Conservation (phyloP, 2,797 vertebrate species). For the Strix occidentalis region DNA sequence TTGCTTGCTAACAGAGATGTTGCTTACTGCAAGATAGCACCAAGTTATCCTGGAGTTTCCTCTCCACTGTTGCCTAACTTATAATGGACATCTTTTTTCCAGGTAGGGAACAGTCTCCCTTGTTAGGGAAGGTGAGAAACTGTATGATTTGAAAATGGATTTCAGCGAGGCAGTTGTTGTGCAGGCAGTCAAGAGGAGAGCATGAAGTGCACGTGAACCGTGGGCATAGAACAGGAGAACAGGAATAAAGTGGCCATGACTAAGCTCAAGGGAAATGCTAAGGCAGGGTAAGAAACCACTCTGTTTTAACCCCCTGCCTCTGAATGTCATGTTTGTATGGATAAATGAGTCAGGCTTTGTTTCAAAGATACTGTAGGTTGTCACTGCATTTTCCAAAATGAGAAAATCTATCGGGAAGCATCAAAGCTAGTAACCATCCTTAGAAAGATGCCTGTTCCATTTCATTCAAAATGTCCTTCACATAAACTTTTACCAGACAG, state of each 20-base stretch:
- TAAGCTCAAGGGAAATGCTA: not conserved
- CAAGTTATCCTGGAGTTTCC: not conserved
- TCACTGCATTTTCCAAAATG: not conserved
- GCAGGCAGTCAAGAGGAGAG: not conserved
- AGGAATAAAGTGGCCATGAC: not conserved
- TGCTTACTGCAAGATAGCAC: not conserved
- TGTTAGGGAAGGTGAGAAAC: not conserved
- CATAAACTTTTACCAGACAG: not conserved
- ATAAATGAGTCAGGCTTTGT: not conserved
- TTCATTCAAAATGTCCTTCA: not conserved
- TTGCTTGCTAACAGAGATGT: not conserved
- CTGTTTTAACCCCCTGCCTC: not conserved
- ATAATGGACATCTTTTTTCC: not conserved
- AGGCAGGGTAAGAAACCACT: not conserved
- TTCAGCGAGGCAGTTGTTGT: not conserved
- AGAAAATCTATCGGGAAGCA: not conserved
- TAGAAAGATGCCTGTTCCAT: not conserved
- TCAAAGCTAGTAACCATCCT: not conserved
- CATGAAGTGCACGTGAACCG: accelerated
- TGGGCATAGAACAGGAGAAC: not conserved
- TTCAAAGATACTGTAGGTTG: not conserved
- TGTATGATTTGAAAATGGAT: not conserved
- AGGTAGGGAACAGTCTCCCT: not conserved
- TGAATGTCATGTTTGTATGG: not conserved
- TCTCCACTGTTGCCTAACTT: not conserved